Conservation (phyloP, 2,888 invertebrate genomes). For the Heliconius ismenius region DNA sequence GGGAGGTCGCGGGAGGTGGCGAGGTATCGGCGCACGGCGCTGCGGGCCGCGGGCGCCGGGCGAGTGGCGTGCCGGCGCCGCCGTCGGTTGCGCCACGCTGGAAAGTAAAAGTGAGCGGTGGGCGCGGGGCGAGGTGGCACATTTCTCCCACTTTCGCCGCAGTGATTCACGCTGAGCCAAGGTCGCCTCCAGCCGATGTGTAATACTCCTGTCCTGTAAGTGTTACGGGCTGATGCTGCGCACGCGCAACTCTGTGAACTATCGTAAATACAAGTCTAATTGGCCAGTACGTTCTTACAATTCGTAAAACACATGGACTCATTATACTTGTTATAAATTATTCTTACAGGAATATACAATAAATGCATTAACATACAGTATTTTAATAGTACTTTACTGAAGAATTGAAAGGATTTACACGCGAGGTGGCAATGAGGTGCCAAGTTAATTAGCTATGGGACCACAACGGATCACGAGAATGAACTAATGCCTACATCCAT, state of each 20-base stretch:
- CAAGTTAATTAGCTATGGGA: conserved; percentile 41
- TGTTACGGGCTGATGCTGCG: conserved; percentile 38
- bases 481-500: conserved; percentile 41
- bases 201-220: conserved; percentile 56
- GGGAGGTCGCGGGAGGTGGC: conserved; percentile 53
- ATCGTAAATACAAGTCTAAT: not conserved
- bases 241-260: conserved; percentile 38
- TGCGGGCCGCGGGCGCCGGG: conserved; percentile 81
- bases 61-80: conserved; percentile 78
- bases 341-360: not conserved
- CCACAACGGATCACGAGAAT: conserved; percentile 41
- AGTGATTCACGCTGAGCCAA: conserved; percentile 74
- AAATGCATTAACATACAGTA: not conserved
- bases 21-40: conserved; percentile 72
- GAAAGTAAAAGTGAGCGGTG: conserved; percentile 81
- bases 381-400: not conserved
- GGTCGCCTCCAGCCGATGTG: conserved; percentile 69
- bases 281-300: not conserved
- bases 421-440: conserved; percentile 41
- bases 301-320: not conserved
- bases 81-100: conserved; percentile 78
- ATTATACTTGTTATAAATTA: not conserved
- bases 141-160: conserved; percentile 82
- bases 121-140: conserved; percentile 74
- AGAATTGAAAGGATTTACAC: conserved; percentile 44